A percentile compares a stretch with the other conserved stretches of the same genome.
Evolutionary conservation across 2,113 vertebrate species (phyloP).

Genomic region (Anolis sagrei): DNA sequence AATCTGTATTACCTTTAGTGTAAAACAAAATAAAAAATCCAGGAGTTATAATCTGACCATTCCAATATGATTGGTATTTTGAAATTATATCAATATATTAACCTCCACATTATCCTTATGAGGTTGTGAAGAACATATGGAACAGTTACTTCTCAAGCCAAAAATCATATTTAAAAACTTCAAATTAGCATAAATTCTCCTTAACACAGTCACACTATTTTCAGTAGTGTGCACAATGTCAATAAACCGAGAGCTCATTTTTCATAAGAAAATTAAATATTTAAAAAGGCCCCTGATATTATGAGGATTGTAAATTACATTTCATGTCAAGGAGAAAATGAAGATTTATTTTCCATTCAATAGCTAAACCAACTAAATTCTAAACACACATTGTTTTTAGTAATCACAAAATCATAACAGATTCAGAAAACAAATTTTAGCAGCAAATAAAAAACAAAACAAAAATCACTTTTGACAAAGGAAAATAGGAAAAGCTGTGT

Average conservation of each 20-base stretch:
- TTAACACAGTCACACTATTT: slow-evolving; percentile 38
- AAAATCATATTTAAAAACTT: slow-evolving; percentile 43
- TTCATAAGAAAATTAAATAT: slow-evolving; percentile 73
- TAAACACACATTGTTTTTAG: slow-evolving; percentile 70
- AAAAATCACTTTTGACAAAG: slow-evolving; percentile 70
- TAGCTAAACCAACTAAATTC: slow-evolving; percentile 63
- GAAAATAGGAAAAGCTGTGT: slow-evolving; percentile 39
- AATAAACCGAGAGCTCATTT: slow-evolving; percentile 78
- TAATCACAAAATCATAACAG: slow-evolving; percentile 70
- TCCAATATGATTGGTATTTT: slow-evolving; percentile 46
- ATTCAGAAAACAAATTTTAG: slow-evolving; percentile 76
- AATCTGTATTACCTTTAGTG: slow-evolving; percentile 48
- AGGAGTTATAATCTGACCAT: slow-evolving; percentile 57
- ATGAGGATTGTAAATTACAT: slow-evolving; percentile 62
- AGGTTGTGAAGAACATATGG: slow-evolving; percentile 66
- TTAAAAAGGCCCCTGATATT: slow-evolving; percentile 76
- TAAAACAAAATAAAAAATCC: slow-evolving; percentile 36
- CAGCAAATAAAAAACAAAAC: slow-evolving; percentile 77
- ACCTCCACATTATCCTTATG: slow-evolving; percentile 70
- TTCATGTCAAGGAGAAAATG: slow-evolving; percentile 78
- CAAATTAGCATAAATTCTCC: slow-evolving; percentile 34
- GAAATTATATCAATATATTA: slow-evolving; percentile 61
- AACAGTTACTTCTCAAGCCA: slow-evolving; percentile 51
- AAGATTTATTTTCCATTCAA: slow-evolving; percentile 83
- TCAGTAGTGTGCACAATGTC: slow-evolving; percentile 70